phyloP scores from a whole-genome alignment of 53 echinoderm and acorn worm species.

The Echinometra lucunter region DNA sequence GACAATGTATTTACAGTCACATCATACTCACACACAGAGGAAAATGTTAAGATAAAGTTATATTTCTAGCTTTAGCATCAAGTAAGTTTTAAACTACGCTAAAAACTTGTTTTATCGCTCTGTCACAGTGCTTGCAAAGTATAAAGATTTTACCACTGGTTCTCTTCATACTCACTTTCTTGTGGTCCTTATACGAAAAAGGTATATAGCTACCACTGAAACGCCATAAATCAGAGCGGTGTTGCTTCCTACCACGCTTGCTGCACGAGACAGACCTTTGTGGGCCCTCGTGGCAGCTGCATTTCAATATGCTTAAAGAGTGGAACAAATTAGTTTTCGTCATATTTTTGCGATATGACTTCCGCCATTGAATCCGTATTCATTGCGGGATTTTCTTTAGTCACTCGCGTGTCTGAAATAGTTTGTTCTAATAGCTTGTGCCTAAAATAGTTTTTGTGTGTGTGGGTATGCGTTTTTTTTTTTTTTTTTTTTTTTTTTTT shows the following conservation, averaged over 20 bases:
- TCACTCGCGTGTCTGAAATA: not conserved
- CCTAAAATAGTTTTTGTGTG: no score
- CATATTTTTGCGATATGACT: not conserved
- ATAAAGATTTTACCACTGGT: not conserved
- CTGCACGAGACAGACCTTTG: not conserved
- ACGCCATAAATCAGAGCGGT: not conserved
- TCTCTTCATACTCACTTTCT: not conserved
- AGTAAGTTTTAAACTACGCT: no score
- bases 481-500: no score
- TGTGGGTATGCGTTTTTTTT: no score
- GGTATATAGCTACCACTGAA: no score
- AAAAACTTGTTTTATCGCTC: not conserved
- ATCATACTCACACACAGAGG: no score
- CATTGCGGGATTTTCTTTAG: not conserved
- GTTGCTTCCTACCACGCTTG: not conserved
- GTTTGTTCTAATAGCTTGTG: not conserved
- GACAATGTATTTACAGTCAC: no score
- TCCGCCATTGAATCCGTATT: not conserved
- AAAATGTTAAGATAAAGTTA: no score
- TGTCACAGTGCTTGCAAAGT: not conserved
- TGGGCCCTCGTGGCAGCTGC: not conserved
- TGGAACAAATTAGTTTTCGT: not conserved
- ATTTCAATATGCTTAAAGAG: not conserved
- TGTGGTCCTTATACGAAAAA: no score
- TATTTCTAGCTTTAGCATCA: no score